A percentile compares a stretch with the other conserved stretches of the same genome.
These are phyloP conservation scores for Euzophera pinguis DNA, from an alignment of 2,888 invertebrate genomes.

Conservation along the genomic window DNA sequence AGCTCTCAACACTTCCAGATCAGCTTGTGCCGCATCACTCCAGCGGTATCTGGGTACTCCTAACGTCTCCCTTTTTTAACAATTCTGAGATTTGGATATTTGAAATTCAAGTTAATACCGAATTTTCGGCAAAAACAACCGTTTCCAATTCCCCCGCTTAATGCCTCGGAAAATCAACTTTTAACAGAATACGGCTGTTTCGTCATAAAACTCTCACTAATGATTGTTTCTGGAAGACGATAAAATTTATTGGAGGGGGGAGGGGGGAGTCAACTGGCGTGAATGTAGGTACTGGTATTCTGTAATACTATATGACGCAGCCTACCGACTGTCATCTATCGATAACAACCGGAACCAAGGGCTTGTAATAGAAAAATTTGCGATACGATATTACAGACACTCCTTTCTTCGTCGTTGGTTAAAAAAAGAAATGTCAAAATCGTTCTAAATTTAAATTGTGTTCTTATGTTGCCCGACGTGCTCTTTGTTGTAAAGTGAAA, in stretches of 20 bases:
- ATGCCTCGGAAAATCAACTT: constrained; percentile 9
- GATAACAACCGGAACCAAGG: too few species aligned
- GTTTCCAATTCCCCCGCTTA: not conserved
- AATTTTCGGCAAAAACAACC: not conserved
- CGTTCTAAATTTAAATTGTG: not conserved
- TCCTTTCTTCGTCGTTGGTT: too few species aligned
- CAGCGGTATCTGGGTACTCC: too few species aligned
- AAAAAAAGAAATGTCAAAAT: not conserved
- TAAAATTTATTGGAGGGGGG: constrained; percentile 13
- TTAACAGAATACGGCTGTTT: constrained; percentile 7
- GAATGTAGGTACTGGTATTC: not conserved
- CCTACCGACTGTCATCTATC: too few species aligned
- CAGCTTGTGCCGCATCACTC: too few species aligned
- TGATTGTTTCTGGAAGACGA: constrained; percentile 14
- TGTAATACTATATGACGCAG: too few species aligned
- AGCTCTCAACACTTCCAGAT: too few species aligned
- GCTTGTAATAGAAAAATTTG: too few species aligned
- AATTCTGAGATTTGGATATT: too few species aligned
- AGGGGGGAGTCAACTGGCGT: not conserved
- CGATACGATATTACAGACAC: too few species aligned
- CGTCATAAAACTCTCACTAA: constrained; percentile 18
- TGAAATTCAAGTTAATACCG: too few species aligned
- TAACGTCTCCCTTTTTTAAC: too few species aligned
- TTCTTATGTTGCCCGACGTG: not conserved
- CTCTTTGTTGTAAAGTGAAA: not conserved